Evolutionary conservation across 2,888 invertebrate genomes (phyloP), one percentile per base, ranked within the genome.

Genomic region (Archips xylosteana): DNA sequence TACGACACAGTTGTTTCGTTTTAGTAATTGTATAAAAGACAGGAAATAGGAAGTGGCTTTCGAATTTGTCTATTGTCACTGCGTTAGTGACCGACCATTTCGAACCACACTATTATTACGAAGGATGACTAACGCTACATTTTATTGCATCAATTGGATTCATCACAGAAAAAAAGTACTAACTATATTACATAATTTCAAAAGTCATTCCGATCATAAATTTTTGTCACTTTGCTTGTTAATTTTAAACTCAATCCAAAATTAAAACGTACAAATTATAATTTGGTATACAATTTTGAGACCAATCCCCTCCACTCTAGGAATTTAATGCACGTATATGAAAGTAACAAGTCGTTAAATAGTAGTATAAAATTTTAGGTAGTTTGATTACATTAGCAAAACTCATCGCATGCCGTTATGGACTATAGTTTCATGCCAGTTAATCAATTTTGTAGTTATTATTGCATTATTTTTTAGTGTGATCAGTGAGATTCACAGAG

Each of bases 31-130:
- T 85, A 86, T 82, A 85, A 84, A 85, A 78, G 80, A 84, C 91
- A 85, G 92, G 92, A 92, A 89, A 81, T 86, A 78, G 85, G 86
- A 87, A 87, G 83, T 83, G 75, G 82, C 81, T 83, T 85, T 84
- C 85, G 79, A 79, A 80, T 78, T 47, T n/a, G 42, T 67, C 42
- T 32, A 74, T 73, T 73, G 73, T 64, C 47, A 66, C 36, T 79
- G 76, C 68, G 75, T 54, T 23, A 10, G 59, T 47, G 61, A 77
- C 78, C 77, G 76, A 80, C 78, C 77, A 78, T 76, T 75, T 32
- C 32, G 15, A 54, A 15, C 3, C 12, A 4, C 54, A 54, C 57
- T 57, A 32, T 36, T 60, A 60, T 60, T n/a, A 36, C 13, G 36
- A 60, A 42, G 23, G 8, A 42, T 62, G 62, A 62, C 42, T 62